Conservation (phyloP, 64 coral and sea anemone species). For the Montipora efflorescens region DNA sequence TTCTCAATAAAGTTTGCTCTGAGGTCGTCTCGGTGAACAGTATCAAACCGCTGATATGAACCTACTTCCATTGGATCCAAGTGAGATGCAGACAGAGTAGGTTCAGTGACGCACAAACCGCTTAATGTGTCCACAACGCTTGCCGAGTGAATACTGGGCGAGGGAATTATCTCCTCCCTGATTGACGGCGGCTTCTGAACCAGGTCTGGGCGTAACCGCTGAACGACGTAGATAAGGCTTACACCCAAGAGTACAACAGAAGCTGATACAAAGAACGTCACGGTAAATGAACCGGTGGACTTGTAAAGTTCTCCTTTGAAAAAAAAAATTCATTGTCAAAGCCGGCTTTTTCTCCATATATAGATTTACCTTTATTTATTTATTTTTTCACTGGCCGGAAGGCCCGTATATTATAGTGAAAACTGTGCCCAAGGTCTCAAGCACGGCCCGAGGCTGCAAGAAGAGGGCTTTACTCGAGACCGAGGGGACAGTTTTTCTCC, state of each 20-base stretch:
- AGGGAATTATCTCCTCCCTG: conserved; percentile 29
- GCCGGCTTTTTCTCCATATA: neutral
- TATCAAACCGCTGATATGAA: conserved; percentile 42
- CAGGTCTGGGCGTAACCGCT: conserved; percentile 61
- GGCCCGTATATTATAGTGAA: too few relatives aligned
- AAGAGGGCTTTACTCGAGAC: too few relatives aligned
- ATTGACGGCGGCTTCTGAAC: neutral
- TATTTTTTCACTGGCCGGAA: too few relatives aligned
- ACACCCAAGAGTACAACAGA: conserved; percentile 31
- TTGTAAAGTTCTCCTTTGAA: conserved; percentile 53
- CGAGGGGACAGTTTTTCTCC: too few relatives aligned
- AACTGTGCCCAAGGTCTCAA: too few relatives aligned
- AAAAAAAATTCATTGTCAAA: neutral
- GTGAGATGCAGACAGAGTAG: conserved; percentile 5
- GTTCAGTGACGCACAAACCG: conserved; percentile 65
- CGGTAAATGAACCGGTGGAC: conserved; percentile 44
- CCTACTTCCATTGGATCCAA: conserved; percentile 23
- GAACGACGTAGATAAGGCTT: conserved; percentile 40
- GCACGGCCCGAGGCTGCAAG: too few relatives aligned
- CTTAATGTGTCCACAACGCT: conserved; percentile 64
- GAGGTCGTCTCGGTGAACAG: neutral
- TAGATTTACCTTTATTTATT: too few relatives aligned
- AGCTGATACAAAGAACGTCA: conserved; percentile 40
- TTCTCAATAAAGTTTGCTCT: conserved; percentile 8
- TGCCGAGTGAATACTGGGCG: conserved; percentile 65